phyloP scores from a whole-genome alignment of 2,888 invertebrate genomes.

The Aelia acuminata region DNA sequence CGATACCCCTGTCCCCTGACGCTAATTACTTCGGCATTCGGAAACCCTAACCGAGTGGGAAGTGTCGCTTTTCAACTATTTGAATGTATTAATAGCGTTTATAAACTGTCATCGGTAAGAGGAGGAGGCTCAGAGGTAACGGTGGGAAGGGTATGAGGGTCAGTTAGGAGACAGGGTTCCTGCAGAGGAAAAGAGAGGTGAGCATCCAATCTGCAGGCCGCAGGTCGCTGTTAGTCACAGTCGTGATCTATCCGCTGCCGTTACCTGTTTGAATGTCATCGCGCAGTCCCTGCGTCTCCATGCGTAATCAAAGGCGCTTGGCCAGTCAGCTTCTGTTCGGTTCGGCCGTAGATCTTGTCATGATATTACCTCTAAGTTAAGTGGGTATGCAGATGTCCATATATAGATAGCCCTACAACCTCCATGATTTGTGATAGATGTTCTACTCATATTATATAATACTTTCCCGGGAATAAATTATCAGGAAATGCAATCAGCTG shows the following conservation, averaged over 20 bases:
- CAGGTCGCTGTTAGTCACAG: not conserved
- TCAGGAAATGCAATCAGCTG: too few relatives aligned
- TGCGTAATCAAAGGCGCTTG: not conserved
- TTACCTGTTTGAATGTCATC: conserved; percentile 16
- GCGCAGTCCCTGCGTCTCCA: not conserved
- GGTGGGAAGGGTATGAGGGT: conserved; percentile 1
- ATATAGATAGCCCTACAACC: too few relatives aligned
- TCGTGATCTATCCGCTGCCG: conserved; percentile 18
- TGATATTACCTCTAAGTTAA: too few relatives aligned
- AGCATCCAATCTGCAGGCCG: not conserved
- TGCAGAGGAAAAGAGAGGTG: conserved; percentile 27
- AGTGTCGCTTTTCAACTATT: not conserved
- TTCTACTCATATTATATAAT: too few relatives aligned
- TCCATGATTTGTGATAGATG: too few relatives aligned
- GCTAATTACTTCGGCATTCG: not conserved
- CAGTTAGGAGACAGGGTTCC: too few relatives aligned
- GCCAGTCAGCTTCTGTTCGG: not conserved
- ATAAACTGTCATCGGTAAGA: not conserved
- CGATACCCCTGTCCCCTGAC: not conserved
- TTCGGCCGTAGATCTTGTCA: not conserved
- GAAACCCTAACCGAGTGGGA: not conserved
- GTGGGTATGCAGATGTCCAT: too few relatives aligned
- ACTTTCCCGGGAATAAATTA: too few relatives aligned
- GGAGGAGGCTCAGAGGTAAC: not conserved
- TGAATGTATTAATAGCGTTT: not conserved